A percentile compares a stretch with the other conserved stretches of the same genome.
phyloP scores from a whole-genome alignment of 2,888 invertebrate genomes.

The Alviniconcha strummeri region DNA sequence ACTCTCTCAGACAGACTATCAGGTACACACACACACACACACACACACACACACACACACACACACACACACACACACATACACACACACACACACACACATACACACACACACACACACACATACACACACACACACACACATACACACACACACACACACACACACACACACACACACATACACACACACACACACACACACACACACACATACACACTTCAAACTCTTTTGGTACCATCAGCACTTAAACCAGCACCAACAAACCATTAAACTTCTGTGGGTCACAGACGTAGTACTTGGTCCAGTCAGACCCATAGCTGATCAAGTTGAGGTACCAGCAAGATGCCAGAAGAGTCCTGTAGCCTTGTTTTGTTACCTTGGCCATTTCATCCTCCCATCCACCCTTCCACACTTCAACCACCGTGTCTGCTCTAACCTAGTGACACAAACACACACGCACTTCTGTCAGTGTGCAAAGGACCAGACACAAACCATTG shows the following conservation, averaged over 20 bases:
- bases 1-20: no score
- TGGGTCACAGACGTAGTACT: conserved; percentile 74
- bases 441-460: conserved; percentile 37
- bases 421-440: conserved; percentile 79
- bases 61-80: no score
- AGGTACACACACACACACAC: no score
- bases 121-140: neutral
- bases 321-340: conserved; percentile 90
- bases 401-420: conserved; percentile 86
- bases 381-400: conserved; percentile 69
- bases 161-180: conserved; percentile 6
- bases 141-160: neutral
- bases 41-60: no score
- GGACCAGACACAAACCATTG: no score
- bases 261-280: conserved; percentile 71
- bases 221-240: no score
- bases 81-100: neutral
- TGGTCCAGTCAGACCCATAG: conserved; percentile 74
- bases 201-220: no score
- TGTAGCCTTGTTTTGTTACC: conserved; percentile 80
- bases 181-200: neutral
- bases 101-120: neutral
- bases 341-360: conserved; percentile 83
- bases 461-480: no score
- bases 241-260: no score